Percentiles rank a stretch among this genome's conserved stretches.
Conservation (phyloP, 1,140 invertebrate species). For the Zophobas atratus region DNA sequence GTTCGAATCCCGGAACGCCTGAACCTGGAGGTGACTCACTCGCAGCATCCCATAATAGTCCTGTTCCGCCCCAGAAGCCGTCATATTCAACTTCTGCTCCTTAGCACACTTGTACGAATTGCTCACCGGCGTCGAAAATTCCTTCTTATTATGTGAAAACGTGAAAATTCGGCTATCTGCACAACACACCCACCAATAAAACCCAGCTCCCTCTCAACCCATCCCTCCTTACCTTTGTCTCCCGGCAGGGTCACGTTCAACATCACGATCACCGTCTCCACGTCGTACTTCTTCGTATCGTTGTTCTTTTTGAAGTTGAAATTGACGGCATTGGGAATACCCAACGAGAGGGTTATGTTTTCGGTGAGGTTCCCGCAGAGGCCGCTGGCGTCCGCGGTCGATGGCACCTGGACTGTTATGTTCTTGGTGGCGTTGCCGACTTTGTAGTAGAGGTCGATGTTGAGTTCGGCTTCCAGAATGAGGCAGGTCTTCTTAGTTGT, state of each 20-base stretch:
- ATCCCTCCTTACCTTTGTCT: slow-evolving; percentile 28
- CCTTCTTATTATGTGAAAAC: slow-evolving; percentile 52
- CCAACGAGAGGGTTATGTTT: slow-evolving; percentile 70
- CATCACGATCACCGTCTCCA: slow-evolving; percentile 54
- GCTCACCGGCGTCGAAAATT: slow-evolving; percentile 65
- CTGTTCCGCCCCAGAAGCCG: slow-evolving; percentile 59
- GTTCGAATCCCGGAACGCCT: slow-evolving; percentile 77
- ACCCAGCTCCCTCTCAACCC: not conserved
- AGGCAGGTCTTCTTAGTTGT: slow-evolving; percentile 72
- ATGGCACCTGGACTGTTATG: slow-evolving; percentile 68
- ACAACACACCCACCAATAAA: slow-evolving; percentile 21
- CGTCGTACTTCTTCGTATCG: slow-evolving; percentile 59
- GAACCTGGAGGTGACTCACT: slow-evolving; percentile 77
- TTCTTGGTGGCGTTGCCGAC: slow-evolving; percentile 56
- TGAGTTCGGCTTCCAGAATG: slow-evolving; percentile 74
- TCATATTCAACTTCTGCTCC: slow-evolving; percentile 72
- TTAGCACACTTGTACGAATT: slow-evolving; percentile 80
- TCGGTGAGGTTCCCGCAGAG: slow-evolving; percentile 68
- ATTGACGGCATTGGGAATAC: slow-evolving; percentile 53
- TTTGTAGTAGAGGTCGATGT: slow-evolving; percentile 74
- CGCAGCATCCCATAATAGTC: slow-evolving; percentile 67
- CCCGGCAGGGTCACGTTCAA: slow-evolving; percentile 46
- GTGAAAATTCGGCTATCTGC: slow-evolving; percentile 24
- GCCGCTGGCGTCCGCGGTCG: slow-evolving; percentile 67
- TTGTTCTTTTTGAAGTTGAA: slow-evolving; percentile 70